Evolutionary conservation across 2,888 invertebrate genomes (phyloP).

Genomic region (Sussaba pulchella): DNA sequence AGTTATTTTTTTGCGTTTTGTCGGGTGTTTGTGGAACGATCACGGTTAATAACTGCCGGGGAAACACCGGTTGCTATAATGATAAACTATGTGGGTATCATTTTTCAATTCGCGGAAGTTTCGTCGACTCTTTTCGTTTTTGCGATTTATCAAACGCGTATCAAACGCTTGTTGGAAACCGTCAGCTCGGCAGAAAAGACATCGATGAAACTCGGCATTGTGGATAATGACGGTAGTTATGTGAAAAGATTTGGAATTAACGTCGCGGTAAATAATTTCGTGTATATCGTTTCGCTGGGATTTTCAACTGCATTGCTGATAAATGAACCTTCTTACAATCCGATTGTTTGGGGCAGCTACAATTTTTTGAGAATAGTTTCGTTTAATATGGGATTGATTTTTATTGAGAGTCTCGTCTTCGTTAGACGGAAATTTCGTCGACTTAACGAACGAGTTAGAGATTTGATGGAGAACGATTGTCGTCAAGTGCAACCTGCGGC

Average conservation of each 20-base stretch:
- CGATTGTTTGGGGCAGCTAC: background rate
- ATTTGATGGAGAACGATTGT: background rate
- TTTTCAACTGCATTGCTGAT: background rate
- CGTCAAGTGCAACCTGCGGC: background rate
- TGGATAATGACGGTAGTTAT: constrained; percentile 11
- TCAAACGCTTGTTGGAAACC: constrained; percentile 12
- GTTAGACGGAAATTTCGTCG: constrained; percentile 42
- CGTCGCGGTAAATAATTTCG: background rate
- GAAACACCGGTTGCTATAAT: constrained; percentile 34
- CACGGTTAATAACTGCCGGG: background rate
- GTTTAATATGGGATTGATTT: constrained; percentile 1
- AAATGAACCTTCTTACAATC: background rate
- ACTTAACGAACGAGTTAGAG: constrained; percentile 42
- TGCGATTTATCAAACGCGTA: constrained; percentile 31
- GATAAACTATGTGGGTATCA: background rate
- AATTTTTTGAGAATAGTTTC: constrained; percentile 20
- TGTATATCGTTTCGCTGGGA: background rate
- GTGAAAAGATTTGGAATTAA: constrained; percentile 20
- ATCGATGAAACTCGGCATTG: constrained; percentile 28
- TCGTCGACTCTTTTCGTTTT: constrained; percentile 15
- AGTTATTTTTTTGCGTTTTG: constrained; percentile 8
- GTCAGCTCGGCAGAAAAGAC: constrained; percentile 6
- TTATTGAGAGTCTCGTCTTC: constrained; percentile 36
- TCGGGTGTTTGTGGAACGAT: background rate
- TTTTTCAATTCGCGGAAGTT: constrained; percentile 1